Conservation (phyloP, 2,113 vertebrate genomes). For the Tetrao urogallus region DNA sequence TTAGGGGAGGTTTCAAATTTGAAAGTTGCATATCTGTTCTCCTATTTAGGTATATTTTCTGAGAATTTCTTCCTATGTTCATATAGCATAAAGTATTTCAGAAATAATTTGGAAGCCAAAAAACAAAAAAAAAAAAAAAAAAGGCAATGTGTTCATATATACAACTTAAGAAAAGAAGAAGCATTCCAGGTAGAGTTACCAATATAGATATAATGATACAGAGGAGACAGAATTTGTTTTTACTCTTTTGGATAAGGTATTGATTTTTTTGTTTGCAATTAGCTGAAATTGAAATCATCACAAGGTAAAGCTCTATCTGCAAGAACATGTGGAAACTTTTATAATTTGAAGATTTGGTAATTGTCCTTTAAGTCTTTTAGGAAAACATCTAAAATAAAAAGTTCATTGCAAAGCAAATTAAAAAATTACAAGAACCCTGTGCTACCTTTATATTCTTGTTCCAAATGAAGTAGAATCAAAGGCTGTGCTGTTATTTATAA, state of each 20-base stretch:
- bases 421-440: background rate
- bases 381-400: background rate
- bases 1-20: background rate
- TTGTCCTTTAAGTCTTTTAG: background rate
- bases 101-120: background rate
- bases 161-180: background rate
- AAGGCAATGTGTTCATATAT: background rate
- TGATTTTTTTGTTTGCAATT: background rate
- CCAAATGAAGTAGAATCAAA: background rate
- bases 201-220: background rate
- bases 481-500: background rate
- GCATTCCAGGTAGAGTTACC: background rate
- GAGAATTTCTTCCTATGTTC: background rate
- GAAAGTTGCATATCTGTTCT: background rate
- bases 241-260: background rate
- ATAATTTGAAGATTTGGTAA: background rate
- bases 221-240: background rate
- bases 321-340: background rate
- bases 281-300: background rate
- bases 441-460: background rate
- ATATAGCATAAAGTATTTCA: background rate
- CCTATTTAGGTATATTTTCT: background rate
- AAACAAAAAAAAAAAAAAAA: background rate
- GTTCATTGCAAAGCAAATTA: background rate
- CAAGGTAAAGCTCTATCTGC: background rate